A percentile compares a stretch with the other conserved stretches of the same genome.
Evolutionary conservation across 53 echinoderm and acorn worm species (phyloP).

Genomic region (Astropecten irregularis): DNA sequence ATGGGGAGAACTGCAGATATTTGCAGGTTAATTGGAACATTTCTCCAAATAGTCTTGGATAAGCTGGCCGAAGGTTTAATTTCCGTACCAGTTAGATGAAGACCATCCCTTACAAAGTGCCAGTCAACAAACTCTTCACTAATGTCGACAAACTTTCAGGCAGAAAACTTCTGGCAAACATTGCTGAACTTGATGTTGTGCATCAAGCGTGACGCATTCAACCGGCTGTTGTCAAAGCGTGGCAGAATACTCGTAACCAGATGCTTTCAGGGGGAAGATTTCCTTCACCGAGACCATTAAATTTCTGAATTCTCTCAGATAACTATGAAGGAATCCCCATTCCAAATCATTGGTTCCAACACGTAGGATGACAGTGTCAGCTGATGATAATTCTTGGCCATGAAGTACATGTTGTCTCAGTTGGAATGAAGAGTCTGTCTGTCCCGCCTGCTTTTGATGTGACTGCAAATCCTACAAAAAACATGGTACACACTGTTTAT

Average conservation of each 20-base stretch:
- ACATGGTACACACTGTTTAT: too few species aligned
- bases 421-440: too few species aligned
- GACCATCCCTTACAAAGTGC: neutral
- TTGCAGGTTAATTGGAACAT: neutral
- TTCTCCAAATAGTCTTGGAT: neutral
- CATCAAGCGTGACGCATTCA: neutral
- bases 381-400: too few species aligned
- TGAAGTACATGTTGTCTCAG: too few species aligned
- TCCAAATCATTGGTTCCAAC: slow-evolving; percentile 50
- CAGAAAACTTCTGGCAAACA: neutral
- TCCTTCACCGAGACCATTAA: neutral
- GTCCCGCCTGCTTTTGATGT: too few species aligned
- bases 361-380: slow-evolving; percentile 53
- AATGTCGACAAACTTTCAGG: neutral
- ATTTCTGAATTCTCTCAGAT: neutral
- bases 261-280: neutral
- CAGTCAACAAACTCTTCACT: neutral
- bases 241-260: neutral
- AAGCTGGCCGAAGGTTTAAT: too few species aligned
- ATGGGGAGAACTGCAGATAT: neutral
- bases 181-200: neutral
- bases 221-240: neutral
- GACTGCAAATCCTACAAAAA: too few species aligned
- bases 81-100: neutral
- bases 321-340: neutral